A percentile compares a stretch with the other conserved stretches of the same genome.
These are phyloP conservation scores for Drosophila lini DNA, from an alignment of 1,140 invertebrate genomes.

Conservation along the genomic window DNA sequence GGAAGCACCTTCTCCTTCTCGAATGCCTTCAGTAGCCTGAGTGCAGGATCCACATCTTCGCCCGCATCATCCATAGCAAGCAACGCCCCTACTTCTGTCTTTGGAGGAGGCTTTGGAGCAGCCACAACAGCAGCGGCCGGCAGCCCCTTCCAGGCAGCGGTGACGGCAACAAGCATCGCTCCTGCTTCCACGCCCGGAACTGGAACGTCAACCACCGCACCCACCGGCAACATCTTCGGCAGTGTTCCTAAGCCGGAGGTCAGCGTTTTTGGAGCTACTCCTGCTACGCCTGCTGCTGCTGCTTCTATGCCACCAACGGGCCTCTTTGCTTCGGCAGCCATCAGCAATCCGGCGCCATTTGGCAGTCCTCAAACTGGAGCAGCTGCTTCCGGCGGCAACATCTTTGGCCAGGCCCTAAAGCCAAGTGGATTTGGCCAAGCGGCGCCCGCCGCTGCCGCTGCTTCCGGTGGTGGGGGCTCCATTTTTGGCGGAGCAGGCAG, in stretches of 20 bases:
- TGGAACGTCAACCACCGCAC: not conserved
- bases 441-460: not conserved
- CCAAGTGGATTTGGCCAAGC: slow-evolving; percentile 50
- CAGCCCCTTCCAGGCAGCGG: slow-evolving; percentile 37
- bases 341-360: slow-evolving; percentile 54
- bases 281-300: slow-evolving; percentile 18
- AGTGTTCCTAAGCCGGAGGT: slow-evolving; percentile 72
- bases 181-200: not conserved
- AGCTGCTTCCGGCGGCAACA: slow-evolving; percentile 52
- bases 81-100: slow-evolving; percentile 43
- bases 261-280: slow-evolving; percentile 61
- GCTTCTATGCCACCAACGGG: slow-evolving; percentile 50
- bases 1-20: slow-evolving; percentile 66
- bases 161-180: slow-evolving; percentile 4
- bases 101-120: slow-evolving; percentile 46
- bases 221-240: slow-evolving; percentile 58
- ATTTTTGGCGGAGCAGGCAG: slow-evolving; percentile 69
- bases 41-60: slow-evolving; percentile 16
- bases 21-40: slow-evolving; percentile 61
- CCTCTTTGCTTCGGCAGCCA: slow-evolving; percentile 62
- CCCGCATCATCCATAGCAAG: slow-evolving; percentile 16
- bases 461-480: slow-evolving; percentile 33
- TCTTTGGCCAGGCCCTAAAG: slow-evolving; percentile 59
- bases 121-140: slow-evolving; percentile 17
- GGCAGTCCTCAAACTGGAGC: slow-evolving; percentile 31